phyloP scores from a whole-genome alignment of 2,888 invertebrate species.

The Linnaemya vulpina region DNA sequence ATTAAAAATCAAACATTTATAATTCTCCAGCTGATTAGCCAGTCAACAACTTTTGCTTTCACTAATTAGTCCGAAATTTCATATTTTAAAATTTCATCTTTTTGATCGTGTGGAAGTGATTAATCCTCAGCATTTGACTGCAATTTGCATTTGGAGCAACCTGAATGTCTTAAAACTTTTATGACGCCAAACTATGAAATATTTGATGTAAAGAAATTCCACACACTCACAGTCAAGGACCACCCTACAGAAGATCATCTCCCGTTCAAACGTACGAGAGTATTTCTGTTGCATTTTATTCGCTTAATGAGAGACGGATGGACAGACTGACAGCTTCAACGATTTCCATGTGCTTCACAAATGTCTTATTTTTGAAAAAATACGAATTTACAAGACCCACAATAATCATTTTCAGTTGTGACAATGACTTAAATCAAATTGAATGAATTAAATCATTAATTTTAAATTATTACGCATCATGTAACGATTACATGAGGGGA shows the following conservation, averaged over 20 bases:
- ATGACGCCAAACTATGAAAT: no score
- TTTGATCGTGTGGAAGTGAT: no score
- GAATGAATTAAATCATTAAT: slow-evolving; percentile 9
- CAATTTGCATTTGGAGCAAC: no score
- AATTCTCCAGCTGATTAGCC: no score
- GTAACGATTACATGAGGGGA: background rate
- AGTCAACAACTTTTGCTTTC: no score
- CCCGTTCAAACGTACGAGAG: background rate
- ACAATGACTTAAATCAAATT: slow-evolving; percentile 2
- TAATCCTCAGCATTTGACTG: no score
- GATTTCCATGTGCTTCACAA: slow-evolving; percentile 50
- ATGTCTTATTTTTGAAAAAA: slow-evolving; percentile 42
- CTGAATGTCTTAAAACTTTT: no score
- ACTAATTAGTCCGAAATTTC: no score
- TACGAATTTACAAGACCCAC: slow-evolving; percentile 33
- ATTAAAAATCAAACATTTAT: no score
- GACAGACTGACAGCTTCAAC: background rate
- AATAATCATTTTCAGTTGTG: slow-evolving; percentile 16
- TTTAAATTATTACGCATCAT: background rate
- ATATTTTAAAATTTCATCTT: no score
- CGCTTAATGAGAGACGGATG: slow-evolving; percentile 20
- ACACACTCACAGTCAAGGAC: background rate
- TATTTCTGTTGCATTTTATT: slow-evolving; percentile 7
- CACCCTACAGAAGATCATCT: background rate
- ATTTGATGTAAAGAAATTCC: background rate